Conservation (phyloP, 2,797 vertebrate species). For the Myotis myotis region DNA sequence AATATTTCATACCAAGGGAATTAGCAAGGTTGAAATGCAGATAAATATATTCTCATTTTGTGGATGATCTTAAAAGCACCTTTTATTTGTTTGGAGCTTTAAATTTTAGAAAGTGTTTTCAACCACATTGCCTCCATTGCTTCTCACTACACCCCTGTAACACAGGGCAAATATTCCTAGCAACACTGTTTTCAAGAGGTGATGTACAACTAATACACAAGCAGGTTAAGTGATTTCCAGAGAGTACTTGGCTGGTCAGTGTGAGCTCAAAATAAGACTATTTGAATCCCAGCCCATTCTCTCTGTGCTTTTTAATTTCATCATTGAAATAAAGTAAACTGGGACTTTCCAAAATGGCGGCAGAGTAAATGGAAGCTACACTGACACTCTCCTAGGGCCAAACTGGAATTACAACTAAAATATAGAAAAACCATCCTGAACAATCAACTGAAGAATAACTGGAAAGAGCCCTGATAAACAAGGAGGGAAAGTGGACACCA, state of each 20-base stretch:
- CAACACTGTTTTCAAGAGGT: background rate
- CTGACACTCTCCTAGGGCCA: too few relatives aligned
- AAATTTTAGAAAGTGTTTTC: constrained; percentile 38
- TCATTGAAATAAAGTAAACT: constrained; percentile 24
- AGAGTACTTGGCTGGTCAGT: background rate
- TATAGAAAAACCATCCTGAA: too few relatives aligned
- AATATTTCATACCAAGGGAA: constrained; percentile 16
- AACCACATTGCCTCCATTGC: background rate
- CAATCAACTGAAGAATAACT: too few relatives aligned
- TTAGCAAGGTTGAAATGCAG: constrained; percentile 43
- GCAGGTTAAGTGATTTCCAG: background rate
- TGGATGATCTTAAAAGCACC: background rate
- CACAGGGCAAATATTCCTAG: background rate
- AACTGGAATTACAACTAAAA: too few relatives aligned
- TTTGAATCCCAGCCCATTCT: background rate
- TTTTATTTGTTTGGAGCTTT: constrained; percentile 42
- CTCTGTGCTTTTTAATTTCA: constrained; percentile 32
- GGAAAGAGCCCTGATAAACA: too few relatives aligned
- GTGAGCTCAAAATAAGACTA: background rate
- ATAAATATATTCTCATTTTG: constrained; percentile 35
- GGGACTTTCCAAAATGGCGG: too few relatives aligned
- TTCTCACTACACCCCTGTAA: background rate
- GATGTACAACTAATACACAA: background rate
- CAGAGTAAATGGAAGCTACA: too few relatives aligned
- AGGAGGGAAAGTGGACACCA: too few relatives aligned